Percentiles rank a stretch among this genome's conserved stretches.
phyloP scores from a whole-genome alignment of 2,113 vertebrate species.

The Scatophagus argus region DNA sequence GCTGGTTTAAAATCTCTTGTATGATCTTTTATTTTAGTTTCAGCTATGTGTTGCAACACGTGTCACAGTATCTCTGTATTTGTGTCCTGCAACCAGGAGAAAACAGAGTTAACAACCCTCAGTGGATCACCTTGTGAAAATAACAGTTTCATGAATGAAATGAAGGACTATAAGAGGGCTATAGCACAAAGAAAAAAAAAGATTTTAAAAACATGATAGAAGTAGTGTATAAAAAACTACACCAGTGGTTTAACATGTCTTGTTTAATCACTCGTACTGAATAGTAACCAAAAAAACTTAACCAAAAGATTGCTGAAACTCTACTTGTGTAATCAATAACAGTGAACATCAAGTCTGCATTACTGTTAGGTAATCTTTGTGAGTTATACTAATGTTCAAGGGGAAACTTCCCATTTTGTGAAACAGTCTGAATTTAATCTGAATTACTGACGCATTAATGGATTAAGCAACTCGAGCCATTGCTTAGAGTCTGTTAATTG shows the following conservation, averaged over 20 bases:
- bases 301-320: neutral
- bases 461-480: neutral
- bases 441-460: neutral
- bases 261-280: too few relatives aligned
- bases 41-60: neutral
- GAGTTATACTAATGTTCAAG: neutral
- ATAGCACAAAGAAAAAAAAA: too few relatives aligned
- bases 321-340: neutral
- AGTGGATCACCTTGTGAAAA: constrained; percentile 17
- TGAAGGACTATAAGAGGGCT: too few relatives aligned
- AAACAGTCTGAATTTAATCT: neutral
- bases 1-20: neutral
- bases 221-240: too few relatives aligned
- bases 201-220: too few relatives aligned
- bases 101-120: neutral
- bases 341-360: neutral
- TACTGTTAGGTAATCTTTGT: too few relatives aligned
- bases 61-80: neutral
- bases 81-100: neutral
- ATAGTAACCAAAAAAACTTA: too few relatives aligned
- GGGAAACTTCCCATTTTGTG: neutral
- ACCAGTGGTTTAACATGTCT: too few relatives aligned
- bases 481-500: neutral
- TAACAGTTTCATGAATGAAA: neutral
- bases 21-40: constrained; percentile 5